Evolutionary conservation across 2,888 invertebrate species (phyloP).

Genomic region (Scaeva pyrastri): DNA sequence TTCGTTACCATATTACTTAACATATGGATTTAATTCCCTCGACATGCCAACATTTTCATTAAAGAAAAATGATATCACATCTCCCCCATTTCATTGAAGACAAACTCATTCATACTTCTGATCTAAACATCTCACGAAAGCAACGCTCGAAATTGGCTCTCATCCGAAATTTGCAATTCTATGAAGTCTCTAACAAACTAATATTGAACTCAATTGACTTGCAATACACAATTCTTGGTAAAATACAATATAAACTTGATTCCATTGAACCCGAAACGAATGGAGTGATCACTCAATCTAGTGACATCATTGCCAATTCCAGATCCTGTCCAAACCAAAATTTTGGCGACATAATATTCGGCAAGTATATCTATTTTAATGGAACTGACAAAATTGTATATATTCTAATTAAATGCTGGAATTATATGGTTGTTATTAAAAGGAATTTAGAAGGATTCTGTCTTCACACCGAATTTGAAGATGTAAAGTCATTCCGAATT

Average conservation of each 20-base stretch:
- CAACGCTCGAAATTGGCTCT: constrained; percentile 76
- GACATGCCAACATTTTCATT: constrained; percentile 12
- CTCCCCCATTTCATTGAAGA: constrained; percentile 59
- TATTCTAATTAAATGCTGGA: constrained; percentile 80
- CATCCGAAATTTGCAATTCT: constrained; percentile 78
- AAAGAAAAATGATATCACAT: constrained; percentile 50
- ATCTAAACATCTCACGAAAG: constrained; percentile 40
- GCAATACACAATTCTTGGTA: constrained; percentile 31
- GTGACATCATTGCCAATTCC: constrained; percentile 22
- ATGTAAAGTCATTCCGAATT: constrained; percentile 77
- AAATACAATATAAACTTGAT: constrained; percentile 43
- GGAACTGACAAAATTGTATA: constrained; percentile 77
- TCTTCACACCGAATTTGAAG: constrained; percentile 78
- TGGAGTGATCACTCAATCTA: constrained; percentile 19
- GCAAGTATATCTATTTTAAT: constrained; percentile 80
- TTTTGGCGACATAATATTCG: constrained; percentile 76
- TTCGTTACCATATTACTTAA: too few species aligned
- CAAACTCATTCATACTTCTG: constrained; percentile 20
- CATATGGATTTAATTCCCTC: background rate
- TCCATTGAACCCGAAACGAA: background rate
- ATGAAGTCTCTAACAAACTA: constrained; percentile 79
- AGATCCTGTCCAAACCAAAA: background rate
- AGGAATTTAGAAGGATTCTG: constrained; percentile 47
- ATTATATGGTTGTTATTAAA: constrained; percentile 78
- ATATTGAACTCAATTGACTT: constrained; percentile 79